Base-by-base conservation (phyloP, 2,888 invertebrate genomes). In the Drosophila heteroneura region DNA sequence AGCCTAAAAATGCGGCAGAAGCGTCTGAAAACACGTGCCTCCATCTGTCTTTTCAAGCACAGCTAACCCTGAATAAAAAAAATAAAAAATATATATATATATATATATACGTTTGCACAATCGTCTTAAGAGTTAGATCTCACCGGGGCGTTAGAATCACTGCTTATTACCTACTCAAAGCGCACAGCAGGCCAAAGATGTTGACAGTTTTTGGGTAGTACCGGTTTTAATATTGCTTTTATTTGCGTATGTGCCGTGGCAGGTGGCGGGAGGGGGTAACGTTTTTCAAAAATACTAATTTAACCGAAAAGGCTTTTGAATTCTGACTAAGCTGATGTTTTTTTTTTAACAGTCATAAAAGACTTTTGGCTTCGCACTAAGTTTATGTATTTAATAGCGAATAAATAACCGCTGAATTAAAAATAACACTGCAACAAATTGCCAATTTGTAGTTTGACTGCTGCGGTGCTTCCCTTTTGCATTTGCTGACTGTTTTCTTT, bases 321-420 rank as follows among this genome's bases (percentile, higher is more conserved):
- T 44, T 7, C 7, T 56, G 19, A 5, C 5, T 56, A 26, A 26
- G 26, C 16, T 26, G 0, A 22, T 22, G 1, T 47, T 47, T 14
- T 47, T 14, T 47, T 47, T 12, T 41, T n/a, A 12, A n/a, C 5
- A n/a, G 41, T 5, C 41, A 41, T n/a, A n/a, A 49, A 9, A 57
- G 49, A 26, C 57, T 70, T 60, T 64, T 53, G 61, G 44, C 61
- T 59, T 28, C 26, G 52, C 22, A 39, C n/a, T 61, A 66, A 58
- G 57, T 64, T 77, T 58, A 70, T 72, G 72, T 81, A 70, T 67
- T 58, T 64, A 71, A 68, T 22, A 41, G 47, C 66, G 74, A 56
- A 86, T 80, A 85, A 85, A 89, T 86, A 81, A 86, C 86, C 83
- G 70, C 82, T 85, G 83, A 86, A 86, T 89, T 78, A 80, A 89